Base-by-base conservation (phyloP, 2,113 vertebrate species). In the Otis tarda region DNA sequence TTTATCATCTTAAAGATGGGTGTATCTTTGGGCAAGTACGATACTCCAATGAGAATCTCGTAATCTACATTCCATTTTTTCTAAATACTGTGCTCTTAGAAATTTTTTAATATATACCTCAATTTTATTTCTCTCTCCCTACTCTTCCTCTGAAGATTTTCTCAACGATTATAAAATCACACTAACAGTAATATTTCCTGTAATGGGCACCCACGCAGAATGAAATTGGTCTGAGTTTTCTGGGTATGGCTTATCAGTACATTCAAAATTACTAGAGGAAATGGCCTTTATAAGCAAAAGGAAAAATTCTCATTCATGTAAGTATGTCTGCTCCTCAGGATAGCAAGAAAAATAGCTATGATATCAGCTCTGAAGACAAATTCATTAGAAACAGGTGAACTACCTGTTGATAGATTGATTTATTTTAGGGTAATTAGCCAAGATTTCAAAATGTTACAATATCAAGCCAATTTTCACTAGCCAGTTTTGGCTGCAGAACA, bases 11-110 rank as follows among this genome's bases (percentile, higher is more conserved):
- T 33, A 59, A 65, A 74, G 21, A 45, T 16, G 5, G 33, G 24
- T 1, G 8, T 77, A 68, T 25, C 4, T 63, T 55, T 50, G 17
- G 4, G 7, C 10, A 84, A 64, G 9, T 64, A 45, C 80, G 12
- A 39, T 37, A 23, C 12, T 37, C 3, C 24, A 79, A 12, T 45
- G 49, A 60, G 1, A 41, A 41, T 0, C 0, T 5, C 39, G 14
- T 56, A 2, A 11, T 33, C 39, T 75, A 23, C 3, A 50, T 6
- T 33, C 7, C 6, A 24, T 39, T 82, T 93, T 47, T 74, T 53
- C 24, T 12, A 59, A 69, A 60, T 59, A 13, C 5, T 33, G 11
- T 31, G 31, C 7, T 74, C 18, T 45, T 33, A 14, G 25, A 75
- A 64, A 45, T 45, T 52, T 52, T 0, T 60, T 63, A 37, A 52